These are phyloP conservation scores for Ochropleura plecta DNA, from an alignment of 2,888 invertebrate genomes.

Conservation along the genomic window DNA sequence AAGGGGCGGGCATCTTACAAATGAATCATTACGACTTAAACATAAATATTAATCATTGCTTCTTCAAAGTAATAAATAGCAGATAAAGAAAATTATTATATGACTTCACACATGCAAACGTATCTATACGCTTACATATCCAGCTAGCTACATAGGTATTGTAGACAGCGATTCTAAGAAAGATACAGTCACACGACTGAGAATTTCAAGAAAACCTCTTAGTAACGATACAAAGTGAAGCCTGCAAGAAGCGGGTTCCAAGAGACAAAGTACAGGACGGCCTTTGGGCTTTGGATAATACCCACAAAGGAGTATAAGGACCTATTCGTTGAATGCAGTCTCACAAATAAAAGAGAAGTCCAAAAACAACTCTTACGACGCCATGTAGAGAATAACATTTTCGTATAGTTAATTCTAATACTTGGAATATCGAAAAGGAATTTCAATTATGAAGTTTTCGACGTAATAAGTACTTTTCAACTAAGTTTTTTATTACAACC, in stretches of 20 bases:
- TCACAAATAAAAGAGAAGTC: not conserved
- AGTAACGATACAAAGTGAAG: slow-evolving; percentile 69
- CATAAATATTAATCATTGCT: slow-evolving; percentile 63
- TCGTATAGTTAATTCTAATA: slow-evolving; percentile 9
- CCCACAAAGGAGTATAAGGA: slow-evolving; percentile 19
- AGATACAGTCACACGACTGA: slow-evolving; percentile 54
- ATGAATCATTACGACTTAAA: slow-evolving; percentile 63
- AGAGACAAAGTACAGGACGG: slow-evolving; percentile 45
- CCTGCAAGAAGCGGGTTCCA: slow-evolving; percentile 29
- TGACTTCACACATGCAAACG: slow-evolving; percentile 43
- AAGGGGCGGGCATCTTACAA: slow-evolving; percentile 55
- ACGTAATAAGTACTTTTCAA: slow-evolving; percentile 24
- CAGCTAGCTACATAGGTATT: slow-evolving; percentile 45
- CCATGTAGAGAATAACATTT: slow-evolving; percentile 3
- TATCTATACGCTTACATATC: slow-evolving; percentile 26
- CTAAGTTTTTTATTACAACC: slow-evolving; percentile 25
- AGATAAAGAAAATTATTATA: slow-evolving; percentile 62
- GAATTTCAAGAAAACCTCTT: slow-evolving; percentile 66
- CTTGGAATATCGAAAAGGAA: slow-evolving; percentile 13
- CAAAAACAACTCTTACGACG: not conserved
- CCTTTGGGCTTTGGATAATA: slow-evolving; percentile 32
- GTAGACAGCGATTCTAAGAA: slow-evolving; percentile 65
- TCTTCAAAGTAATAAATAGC: slow-evolving; percentile 62
- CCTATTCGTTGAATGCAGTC: slow-evolving; percentile 2
- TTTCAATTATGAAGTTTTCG: slow-evolving; percentile 24